Conservation (phyloP, 2,113 vertebrate genomes). For the Chlorodrepanis virens region DNA sequence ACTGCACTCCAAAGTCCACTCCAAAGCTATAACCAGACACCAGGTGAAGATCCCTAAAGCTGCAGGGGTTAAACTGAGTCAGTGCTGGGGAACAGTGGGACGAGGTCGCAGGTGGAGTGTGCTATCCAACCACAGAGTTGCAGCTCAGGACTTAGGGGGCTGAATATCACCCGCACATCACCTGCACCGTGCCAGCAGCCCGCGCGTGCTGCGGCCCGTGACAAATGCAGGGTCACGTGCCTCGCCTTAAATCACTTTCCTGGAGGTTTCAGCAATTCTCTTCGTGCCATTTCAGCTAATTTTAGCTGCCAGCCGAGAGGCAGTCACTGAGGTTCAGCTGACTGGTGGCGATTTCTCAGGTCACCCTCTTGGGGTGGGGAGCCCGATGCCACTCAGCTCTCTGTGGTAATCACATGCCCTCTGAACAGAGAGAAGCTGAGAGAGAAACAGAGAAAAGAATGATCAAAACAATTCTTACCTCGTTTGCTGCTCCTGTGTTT, state of each 20-base stretch:
- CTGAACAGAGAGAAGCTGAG: not conserved
- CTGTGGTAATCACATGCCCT: not conserved
- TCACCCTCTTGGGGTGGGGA: not conserved
- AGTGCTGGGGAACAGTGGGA: not conserved
- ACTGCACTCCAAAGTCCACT: fast-evolving
- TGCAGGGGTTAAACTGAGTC: not conserved
- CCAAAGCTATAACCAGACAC: not conserved
- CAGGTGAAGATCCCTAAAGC: not conserved
- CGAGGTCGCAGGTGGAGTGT: not conserved
- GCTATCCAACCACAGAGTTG: fast-evolving
- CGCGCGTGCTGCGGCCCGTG: not conserved
- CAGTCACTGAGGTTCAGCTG: not conserved
- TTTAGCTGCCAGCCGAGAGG: slow-evolving; percentile 31
- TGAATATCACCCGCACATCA: not conserved
- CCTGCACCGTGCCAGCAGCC: not conserved
- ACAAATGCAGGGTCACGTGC: slow-evolving; percentile 41
- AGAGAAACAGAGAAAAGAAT: too few species aligned
- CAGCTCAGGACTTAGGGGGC: not conserved
- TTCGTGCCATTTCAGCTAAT: slow-evolving; percentile 52
- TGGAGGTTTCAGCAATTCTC: slow-evolving; percentile 49
- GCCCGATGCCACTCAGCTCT: not conserved
- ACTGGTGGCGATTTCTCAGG: slow-evolving; percentile 47
- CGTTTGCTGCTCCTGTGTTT: not conserved
- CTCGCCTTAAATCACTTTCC: slow-evolving; percentile 14
- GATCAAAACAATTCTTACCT: not conserved